Base-by-base conservation (phyloP, 35 echinoderm and acorn worm genomes). In the Heliocidaris erythrogramma region DNA sequence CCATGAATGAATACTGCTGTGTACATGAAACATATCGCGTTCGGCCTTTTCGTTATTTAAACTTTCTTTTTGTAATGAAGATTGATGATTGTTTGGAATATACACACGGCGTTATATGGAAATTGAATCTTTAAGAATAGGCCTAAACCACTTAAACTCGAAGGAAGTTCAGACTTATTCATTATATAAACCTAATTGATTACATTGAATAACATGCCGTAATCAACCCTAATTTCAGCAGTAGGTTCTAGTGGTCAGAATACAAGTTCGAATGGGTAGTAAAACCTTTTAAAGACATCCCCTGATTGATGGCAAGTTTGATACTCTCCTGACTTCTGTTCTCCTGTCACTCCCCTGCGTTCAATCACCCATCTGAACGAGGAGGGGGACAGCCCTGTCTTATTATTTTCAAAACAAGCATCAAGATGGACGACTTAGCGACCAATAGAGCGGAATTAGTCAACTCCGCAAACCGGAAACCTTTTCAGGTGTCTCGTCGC, bases 381-480 rank as follows among this genome's bases (percentile, higher is more conserved):
- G 27, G 65, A 9, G 27, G 18, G 24, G 7, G 52, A 56, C 21
- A 78, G 6, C 21, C 65, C 18, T 78, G 65, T 78, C 65, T 78
- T 78, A 78, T 78, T 78, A 78, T 78, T 78, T 78, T 78, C 27
- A 21, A 27, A 48, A 89, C 11, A 89, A 89, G 87, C 87, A 89
- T 32, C 14, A 47, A 89, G 87, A 89, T 47, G 87, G 29, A 47
- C 87, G 87, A 89, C 17, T 89, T 1, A 47, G 47, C 87, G 31
- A 89, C 47, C 47, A 32, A 89, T 89, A 48, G 47, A 89, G 87
- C 31, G 87, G 87, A 89, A 89, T 89, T 47, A 89, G 87, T 30
- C 12, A 48, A 48, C 47, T 89, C 18, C 87, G 29, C 87, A 89
- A 89, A 89, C 87, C 87, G 87, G 87, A 89, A 89, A 89, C 87